phyloP scores from a whole-genome alignment of 2,113 vertebrate genomes.

The Bos taurus region DNA sequence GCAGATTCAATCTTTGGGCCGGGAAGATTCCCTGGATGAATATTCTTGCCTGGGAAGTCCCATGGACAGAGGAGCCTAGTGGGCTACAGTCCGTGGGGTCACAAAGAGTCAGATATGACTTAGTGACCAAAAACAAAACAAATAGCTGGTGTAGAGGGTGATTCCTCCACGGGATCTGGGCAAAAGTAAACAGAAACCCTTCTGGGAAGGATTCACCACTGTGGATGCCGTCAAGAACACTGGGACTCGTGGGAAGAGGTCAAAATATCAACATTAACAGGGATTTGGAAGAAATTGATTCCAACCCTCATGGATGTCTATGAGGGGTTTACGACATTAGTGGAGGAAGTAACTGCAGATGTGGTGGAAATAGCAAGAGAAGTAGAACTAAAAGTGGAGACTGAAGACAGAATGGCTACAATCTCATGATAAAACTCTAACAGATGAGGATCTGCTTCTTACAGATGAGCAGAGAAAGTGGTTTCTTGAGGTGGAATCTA shows the following conservation, averaged over 20 bases:
- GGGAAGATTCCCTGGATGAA: background rate
- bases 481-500: background rate
- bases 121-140: background rate
- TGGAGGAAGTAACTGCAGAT: background rate
- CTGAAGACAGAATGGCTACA: background rate
- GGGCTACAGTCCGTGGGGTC: background rate
- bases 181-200: background rate
- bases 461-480: background rate
- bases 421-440: background rate
- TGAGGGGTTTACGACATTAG: background rate
- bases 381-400: background rate
- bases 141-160: background rate
- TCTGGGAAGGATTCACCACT: background rate
- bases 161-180: background rate
- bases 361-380: background rate
- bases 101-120: background rate
- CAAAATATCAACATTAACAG: background rate
- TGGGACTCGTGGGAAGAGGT: background rate
- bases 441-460: background rate
- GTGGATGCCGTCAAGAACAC: background rate
- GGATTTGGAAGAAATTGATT: background rate
- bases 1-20: background rate
- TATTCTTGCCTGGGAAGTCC: background rate
- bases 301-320: background rate
- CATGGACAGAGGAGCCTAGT: background rate